These are phyloP conservation scores for Polypterus bichir DNA, from an alignment of 2,113 vertebrate genomes.

Conservation along the genomic window DNA sequence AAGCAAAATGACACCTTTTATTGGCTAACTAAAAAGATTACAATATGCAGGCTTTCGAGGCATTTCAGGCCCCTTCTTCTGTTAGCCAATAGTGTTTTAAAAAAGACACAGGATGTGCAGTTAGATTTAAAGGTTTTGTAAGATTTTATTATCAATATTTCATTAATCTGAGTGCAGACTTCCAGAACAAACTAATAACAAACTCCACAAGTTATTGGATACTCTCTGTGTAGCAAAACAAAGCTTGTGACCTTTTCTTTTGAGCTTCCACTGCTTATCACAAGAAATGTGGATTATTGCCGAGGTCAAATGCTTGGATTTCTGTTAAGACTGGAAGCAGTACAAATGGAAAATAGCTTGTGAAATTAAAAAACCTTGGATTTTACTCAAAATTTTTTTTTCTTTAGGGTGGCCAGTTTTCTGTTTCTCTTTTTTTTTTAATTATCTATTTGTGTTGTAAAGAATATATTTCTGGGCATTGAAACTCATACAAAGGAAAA, in stretches of 20 bases:
- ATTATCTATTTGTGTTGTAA: too few species aligned
- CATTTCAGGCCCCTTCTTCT: too few species aligned
- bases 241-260: slow-evolving; percentile 30
- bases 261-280: slow-evolving; percentile 31
- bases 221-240: slow-evolving; percentile 31
- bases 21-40: too few species aligned
- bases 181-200: background rate
- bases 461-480: background rate
- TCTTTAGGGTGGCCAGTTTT: background rate
- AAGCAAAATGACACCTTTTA: too few species aligned
- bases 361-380: slow-evolving; percentile 8
- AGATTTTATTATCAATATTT: too few species aligned
- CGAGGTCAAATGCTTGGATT: slow-evolving; percentile 32
- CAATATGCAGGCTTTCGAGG: too few species aligned
- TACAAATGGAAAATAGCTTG: slow-evolving; percentile 26
- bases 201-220: background rate
- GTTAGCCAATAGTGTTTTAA: too few species aligned
- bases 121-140: too few species aligned
- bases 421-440: background rate
- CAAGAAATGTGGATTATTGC: slow-evolving; percentile 24
- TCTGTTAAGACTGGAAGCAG: slow-evolving; percentile 29
- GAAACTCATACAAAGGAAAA: background rate
- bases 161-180: background rate
- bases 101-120: too few species aligned
- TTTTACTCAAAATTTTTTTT: background rate